phyloP scores from a whole-genome alignment of 1,140 invertebrate species.

The Drosophila neocordata region DNA sequence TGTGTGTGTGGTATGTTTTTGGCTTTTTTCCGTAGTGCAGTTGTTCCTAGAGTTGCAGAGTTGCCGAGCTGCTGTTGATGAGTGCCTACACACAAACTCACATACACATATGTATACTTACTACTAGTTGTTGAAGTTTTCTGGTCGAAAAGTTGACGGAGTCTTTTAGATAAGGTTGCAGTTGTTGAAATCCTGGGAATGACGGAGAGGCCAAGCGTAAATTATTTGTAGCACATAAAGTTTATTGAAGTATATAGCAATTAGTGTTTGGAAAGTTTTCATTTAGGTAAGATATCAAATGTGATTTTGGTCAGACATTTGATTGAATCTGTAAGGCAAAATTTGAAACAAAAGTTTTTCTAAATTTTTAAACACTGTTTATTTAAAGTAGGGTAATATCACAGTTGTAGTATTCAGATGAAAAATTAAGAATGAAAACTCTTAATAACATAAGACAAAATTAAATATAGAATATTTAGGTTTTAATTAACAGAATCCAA shows the following conservation, averaged over 20 bases:
- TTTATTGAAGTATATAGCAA: constrained; percentile 58
- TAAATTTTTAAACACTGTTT: not conserved
- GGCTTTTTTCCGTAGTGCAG: constrained; percentile 32
- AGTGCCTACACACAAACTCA: constrained; percentile 28
- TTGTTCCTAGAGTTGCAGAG: not conserved
- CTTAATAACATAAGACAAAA: too few species aligned
- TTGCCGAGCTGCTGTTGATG: constrained; percentile 39
- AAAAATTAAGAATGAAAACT: too few species aligned
- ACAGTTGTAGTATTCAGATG: too few species aligned
- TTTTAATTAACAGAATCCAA: too few species aligned
- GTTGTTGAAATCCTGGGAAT: not conserved
- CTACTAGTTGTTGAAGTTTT: constrained; percentile 57
- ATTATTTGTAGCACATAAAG: constrained; percentile 52
- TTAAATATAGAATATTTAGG: too few species aligned
- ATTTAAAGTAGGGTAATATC: not conserved
- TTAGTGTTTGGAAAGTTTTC: constrained; percentile 52
- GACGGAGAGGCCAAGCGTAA: not conserved
- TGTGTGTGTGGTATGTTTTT: constrained; percentile 28
- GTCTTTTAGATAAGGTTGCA: constrained; percentile 53
- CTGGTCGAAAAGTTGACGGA: constrained; percentile 65
- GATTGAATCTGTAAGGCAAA: constrained; percentile 25
- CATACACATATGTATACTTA: not conserved
- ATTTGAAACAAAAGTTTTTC: not conserved
- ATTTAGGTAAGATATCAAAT: constrained; percentile 27
- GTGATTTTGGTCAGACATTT: constrained; percentile 32